phyloP scores from a whole-genome alignment of 2,113 vertebrate genomes.

The Platycercus adscitus region DNA sequence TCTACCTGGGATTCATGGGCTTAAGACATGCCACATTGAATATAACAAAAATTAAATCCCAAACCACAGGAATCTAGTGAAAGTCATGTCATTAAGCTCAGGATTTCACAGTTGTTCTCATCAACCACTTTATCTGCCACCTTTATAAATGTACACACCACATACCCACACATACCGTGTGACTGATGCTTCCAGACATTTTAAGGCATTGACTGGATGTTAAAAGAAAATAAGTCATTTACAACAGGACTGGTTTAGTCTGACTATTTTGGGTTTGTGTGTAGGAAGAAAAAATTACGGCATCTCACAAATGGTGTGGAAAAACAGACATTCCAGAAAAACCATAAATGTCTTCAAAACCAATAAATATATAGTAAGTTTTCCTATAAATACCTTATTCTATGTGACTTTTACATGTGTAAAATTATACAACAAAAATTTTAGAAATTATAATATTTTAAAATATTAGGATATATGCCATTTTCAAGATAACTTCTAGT shows the following conservation, averaged over 20 bases:
- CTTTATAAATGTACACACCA: neutral
- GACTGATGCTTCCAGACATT: neutral
- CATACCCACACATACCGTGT: fast-evolving
- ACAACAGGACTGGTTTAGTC: neutral
- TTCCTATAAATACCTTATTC: neutral
- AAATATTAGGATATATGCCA: neutral
- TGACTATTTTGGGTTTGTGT: neutral
- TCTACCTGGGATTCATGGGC: neutral
- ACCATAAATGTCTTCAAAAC: neutral
- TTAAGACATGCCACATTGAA: neutral
- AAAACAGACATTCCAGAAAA: neutral
- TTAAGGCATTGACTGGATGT: neutral
- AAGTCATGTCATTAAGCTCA: neutral
- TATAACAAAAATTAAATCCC: neutral
- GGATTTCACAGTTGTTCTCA: neutral
- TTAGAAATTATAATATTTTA: neutral
- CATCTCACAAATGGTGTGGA: neutral
- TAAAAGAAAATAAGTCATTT: neutral
- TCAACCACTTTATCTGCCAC: neutral
- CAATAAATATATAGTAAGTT: neutral
- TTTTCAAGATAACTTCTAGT: neutral
- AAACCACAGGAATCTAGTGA: neutral
- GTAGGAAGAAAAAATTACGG: neutral
- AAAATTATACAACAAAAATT: neutral
- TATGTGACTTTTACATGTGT: neutral